Percentiles rank a stretch among this genome's conserved stretches.
Conservation (phyloP, 2,888 invertebrate genomes). For the Cepaea hortensis region DNA sequence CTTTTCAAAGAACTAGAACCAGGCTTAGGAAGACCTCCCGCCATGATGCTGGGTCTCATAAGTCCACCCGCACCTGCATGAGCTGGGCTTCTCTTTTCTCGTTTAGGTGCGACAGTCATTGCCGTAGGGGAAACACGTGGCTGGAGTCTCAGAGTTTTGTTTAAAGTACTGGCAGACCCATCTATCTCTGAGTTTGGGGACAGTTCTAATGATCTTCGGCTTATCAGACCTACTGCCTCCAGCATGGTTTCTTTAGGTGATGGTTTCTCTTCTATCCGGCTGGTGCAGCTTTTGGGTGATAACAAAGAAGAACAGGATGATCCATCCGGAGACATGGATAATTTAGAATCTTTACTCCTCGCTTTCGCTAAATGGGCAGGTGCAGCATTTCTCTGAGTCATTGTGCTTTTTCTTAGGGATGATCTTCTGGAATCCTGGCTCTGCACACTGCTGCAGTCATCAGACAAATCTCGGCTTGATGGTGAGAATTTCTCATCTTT, state of each 20-base stretch:
- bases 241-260: constrained; percentile 53
- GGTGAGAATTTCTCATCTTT: constrained; percentile 42
- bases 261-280: constrained; percentile 33
- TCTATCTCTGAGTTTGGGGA: constrained; percentile 43
- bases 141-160: constrained; percentile 38
- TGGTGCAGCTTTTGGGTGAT: constrained; percentile 31
- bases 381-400: constrained; percentile 52
- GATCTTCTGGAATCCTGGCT: constrained; percentile 48
- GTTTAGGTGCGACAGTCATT: constrained; percentile 38
- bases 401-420: constrained; percentile 50
- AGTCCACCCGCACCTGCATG: constrained; percentile 9
- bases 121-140: constrained; percentile 39
- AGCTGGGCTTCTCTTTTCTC: constrained; percentile 43
- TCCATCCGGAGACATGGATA: constrained; percentile 41
- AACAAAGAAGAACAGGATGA: constrained; percentile 43
- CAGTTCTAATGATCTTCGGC: constrained; percentile 39
- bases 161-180: constrained; percentile 3
- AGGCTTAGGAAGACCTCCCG: constrained; percentile 42
- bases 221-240: constrained; percentile 52
- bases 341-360: constrained; percentile 28
- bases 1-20: constrained; percentile 32
- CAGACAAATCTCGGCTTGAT: constrained; percentile 40
- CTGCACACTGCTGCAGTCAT: constrained; percentile 44
- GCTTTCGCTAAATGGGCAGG: constrained; percentile 48
- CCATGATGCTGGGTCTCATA: constrained; percentile 41